phyloP scores from a whole-genome alignment of 2,888 invertebrate genomes.

The Helobdella robusta region DNA sequence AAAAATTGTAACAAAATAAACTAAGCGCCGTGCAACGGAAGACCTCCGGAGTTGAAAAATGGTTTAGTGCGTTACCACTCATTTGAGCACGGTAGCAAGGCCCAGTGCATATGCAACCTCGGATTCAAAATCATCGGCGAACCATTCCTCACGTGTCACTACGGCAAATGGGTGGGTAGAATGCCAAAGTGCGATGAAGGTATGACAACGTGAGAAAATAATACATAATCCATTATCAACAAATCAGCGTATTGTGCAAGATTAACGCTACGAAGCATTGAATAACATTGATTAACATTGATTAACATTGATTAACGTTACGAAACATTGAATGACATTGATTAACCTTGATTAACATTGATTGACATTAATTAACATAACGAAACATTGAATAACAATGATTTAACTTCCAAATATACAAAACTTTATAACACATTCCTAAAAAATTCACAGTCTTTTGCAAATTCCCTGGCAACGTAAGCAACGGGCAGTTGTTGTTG shows the following conservation, averaged over 20 bases:
- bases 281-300: no score
- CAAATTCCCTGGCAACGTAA: constrained; percentile 72
- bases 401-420: no score
- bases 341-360: no score
- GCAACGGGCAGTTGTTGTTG: constrained; percentile 76
- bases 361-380: no score
- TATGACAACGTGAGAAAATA: constrained; percentile 35
- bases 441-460: constrained; percentile 32
- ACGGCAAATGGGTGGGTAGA: constrained; percentile 81
- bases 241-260: no score
- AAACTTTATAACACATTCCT: no score
- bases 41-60: constrained; percentile 76
- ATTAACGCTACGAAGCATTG: no score
- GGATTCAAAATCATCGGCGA: constrained; percentile 69
- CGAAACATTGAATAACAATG: no score
- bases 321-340: no score
- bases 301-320: no score
- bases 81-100: constrained; percentile 91
- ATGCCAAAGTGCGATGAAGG: constrained; percentile 66
- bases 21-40: constrained; percentile 64
- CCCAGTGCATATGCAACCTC: constrained; percentile 82
- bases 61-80: constrained; percentile 94
- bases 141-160: constrained; percentile 65
- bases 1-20: no score
- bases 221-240: background rate